A percentile compares a stretch with the other conserved stretches of the same genome.
These are phyloP conservation scores for Channallabes apus DNA, from an alignment of 2,797 vertebrate species.

Conservation along the genomic window DNA sequence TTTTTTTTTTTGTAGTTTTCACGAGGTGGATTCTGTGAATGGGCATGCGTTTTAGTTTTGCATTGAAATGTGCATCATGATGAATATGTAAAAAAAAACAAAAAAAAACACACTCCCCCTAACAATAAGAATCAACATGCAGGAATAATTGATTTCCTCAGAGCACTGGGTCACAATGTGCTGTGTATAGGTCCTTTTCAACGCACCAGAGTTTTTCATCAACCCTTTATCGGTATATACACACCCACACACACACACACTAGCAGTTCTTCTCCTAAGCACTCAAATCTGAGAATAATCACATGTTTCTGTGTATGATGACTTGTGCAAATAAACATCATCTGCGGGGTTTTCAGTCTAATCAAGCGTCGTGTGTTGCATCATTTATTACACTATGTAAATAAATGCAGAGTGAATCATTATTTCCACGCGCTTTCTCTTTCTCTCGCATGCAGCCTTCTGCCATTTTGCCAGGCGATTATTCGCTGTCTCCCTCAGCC, in stretches of 20 bases:
- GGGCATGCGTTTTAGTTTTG: not conserved
- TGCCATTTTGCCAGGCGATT: conserved; percentile 58
- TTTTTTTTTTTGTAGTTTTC: not conserved
- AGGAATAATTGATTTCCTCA: conserved; percentile 17
- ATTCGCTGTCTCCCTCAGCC: conserved; percentile 64
- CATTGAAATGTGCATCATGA: not conserved
- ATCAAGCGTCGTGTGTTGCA: conserved; percentile 55
- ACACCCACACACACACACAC: not conserved
- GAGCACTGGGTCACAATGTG: not conserved
- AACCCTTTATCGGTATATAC: not conserved
- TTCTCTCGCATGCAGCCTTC: not conserved
- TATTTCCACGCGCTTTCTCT: conserved; percentile 54
- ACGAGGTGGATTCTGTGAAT: conserved; percentile 24
- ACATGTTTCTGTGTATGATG: conserved; percentile 41
- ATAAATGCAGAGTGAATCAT: conserved; percentile 65
- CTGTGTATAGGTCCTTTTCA: conserved; percentile 14
- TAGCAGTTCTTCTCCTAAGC: conserved; percentile 39
- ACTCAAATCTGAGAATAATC: conserved; percentile 18
- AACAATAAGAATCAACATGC: conserved; percentile 5
- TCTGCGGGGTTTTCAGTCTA: conserved; percentile 53
- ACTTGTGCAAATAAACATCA: conserved; percentile 65
- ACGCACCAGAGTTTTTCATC: not conserved
- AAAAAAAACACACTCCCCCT: not conserved
- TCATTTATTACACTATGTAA: conserved; percentile 63
- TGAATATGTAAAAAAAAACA: not conserved